phyloP scores from a whole-genome alignment of 1,140 invertebrate species.

The Cotesia glomerata region DNA sequence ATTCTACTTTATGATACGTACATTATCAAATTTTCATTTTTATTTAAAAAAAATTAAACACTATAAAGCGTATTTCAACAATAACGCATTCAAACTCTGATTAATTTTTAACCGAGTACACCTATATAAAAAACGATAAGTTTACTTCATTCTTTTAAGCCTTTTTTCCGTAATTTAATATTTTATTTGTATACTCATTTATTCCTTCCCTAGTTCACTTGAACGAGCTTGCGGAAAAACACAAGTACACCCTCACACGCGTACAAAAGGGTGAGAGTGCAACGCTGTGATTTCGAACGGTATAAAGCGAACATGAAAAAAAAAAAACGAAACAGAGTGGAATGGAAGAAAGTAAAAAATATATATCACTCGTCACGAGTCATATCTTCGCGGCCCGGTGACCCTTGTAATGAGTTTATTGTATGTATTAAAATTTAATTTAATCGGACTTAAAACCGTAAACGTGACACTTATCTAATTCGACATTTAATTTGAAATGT shows the following conservation, averaged over 20 bases:
- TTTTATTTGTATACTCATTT: constrained; percentile 26
- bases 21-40: no score
- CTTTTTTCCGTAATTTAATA: not conserved
- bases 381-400: constrained; percentile 5
- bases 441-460: constrained; percentile 30
- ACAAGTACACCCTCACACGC: no score
- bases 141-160: no score
- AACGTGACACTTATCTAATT: constrained; percentile 30
- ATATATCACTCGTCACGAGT: not conserved
- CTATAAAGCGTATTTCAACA: no score
- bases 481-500: not conserved
- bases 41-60: no score
- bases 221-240: constrained; percentile 32
- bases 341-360: not conserved
- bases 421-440: constrained; percentile 36
- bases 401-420: constrained; percentile 33
- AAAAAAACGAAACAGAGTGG: constrained; percentile 1
- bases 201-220: constrained; percentile 43
- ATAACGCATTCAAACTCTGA: no score
- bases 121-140: no score
- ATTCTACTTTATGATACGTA: no score
- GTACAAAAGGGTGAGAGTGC: not conserved
- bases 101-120: no score
- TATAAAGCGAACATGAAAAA: not conserved
- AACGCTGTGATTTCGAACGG: not conserved